phyloP scores from a whole-genome alignment of 2,888 invertebrate species.

The Amaurobius ferox region DNA sequence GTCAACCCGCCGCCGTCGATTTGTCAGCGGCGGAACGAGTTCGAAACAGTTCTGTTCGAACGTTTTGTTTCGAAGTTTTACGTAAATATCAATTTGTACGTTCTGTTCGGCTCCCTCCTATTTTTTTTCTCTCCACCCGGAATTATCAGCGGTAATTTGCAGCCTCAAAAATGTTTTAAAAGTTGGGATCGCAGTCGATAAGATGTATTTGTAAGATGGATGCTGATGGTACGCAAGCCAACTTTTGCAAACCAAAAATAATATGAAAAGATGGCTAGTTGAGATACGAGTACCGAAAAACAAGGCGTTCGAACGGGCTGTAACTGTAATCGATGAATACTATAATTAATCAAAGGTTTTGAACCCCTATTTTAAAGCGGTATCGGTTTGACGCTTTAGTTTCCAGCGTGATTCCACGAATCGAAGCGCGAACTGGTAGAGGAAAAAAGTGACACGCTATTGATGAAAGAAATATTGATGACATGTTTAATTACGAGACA shows the following conservation, averaged over 20 bases:
- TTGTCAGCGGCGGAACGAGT: constrained; percentile 33
- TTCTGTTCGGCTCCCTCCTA: neutral
- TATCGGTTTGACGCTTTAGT: neutral
- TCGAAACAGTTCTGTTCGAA: neutral
- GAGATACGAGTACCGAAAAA: constrained; percentile 5
- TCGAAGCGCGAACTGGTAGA: neutral
- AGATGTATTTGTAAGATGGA: constrained; percentile 16
- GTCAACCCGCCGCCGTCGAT: constrained; percentile 53
- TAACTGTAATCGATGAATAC: neutral
- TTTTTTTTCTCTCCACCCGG: neutral
- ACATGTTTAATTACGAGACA: neutral
- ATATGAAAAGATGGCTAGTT: neutral
- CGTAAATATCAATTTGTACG: constrained; percentile 16
- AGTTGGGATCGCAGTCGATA: constrained; percentile 1
- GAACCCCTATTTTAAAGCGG: neutral
- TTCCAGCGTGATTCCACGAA: neutral
- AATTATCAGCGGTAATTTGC: constrained; percentile 8
- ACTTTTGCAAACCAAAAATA: neutral
- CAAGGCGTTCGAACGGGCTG: neutral
- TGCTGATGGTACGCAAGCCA: neutral
- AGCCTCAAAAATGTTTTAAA: constrained; percentile 12
- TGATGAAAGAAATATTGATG: constrained; percentile 3
- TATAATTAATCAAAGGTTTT: constrained; percentile 11
- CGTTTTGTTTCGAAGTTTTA: neutral
- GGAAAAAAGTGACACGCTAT: neutral